These are phyloP conservation scores for Drosophila tani DNA, from an alignment of 1,140 invertebrate species.

Conservation along the genomic window DNA sequence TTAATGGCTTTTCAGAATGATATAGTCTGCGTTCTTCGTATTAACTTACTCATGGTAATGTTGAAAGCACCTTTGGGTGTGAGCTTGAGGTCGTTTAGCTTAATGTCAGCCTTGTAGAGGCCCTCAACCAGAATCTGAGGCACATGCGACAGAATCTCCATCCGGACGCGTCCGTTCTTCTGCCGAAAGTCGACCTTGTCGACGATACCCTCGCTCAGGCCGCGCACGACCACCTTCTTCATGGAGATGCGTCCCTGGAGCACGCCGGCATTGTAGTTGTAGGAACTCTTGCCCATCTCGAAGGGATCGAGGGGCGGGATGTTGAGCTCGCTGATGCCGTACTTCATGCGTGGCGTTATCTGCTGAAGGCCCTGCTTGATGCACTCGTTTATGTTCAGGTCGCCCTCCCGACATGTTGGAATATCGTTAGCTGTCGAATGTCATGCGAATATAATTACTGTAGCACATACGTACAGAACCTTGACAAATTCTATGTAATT, in stretches of 20 bases:
- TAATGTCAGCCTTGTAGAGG: conserved; percentile 78
- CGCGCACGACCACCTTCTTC: conserved; percentile 66
- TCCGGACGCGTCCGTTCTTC: conserved; percentile 59
- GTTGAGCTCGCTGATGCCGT: conserved; percentile 74
- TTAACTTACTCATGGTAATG: conserved; percentile 71
- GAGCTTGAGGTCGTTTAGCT: conserved; percentile 79
- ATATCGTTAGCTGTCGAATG: conserved; percentile 66
- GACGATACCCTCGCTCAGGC: conserved; percentile 64
- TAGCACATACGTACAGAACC: conserved; percentile 24
- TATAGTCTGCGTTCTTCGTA: background rate
- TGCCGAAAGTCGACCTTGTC: conserved; percentile 70
- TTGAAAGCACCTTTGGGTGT: conserved; percentile 83
- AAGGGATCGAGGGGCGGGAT: conserved; percentile 82
- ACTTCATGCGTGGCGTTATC: conserved; percentile 67
- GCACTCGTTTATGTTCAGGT: conserved; percentile 78
- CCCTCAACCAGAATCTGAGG: conserved; percentile 74
- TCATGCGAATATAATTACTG: conserved; percentile 35
- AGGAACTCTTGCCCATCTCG: conserved; percentile 60
- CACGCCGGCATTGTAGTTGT: conserved; percentile 66
- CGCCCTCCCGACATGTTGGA: conserved; percentile 68
- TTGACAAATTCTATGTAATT: conserved; percentile 58
- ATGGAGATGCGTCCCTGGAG: conserved; percentile 70
- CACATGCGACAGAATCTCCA: conserved; percentile 57
- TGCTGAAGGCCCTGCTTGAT: conserved; percentile 73
- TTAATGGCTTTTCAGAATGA: too few species aligned